Base-by-base conservation (phyloP, 2,797 vertebrate species). In the Agapornis canus region DNA sequence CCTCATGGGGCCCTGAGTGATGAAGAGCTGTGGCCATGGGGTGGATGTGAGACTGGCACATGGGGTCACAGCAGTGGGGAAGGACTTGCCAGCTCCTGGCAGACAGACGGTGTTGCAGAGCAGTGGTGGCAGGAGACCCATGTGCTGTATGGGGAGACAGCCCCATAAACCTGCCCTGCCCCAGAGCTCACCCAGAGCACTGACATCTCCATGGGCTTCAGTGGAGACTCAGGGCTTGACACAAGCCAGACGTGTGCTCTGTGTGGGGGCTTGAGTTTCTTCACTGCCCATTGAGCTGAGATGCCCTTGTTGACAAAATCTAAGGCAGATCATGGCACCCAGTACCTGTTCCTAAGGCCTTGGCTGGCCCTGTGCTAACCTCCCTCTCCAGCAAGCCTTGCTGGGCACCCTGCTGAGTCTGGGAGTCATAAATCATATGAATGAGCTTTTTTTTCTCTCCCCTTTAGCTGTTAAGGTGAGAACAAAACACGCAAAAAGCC, bases 1-100 rank as follows among this genome's bases (percentile, higher is more conserved):
- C 22, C 26, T 22, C 10, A 5, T 8, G 23, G 26, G 45, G 35
- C 47, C 31, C 35, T 27, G 42, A 32, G 25, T 19, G 25, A 6
- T 18, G 40, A 43, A 31, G 48, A 64, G 40, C 37, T 68, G 32
- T 39, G 70, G 6, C 21, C 10, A 1, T 0, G 8, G 25, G 23
- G 32, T 40, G 32, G 25, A 2, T 10, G 19, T 2, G 3, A 26
- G 32, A 15, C 54, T 75, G 72, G 49, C 32, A 8, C 5, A 1
- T 0, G 29, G 15, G 45, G 17, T 19, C 22, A 13, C 3, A 13
- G 63, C 8, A 4, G 3, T 0, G 0, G 64, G 32, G 40, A 54
- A 21, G 59, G 31, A 18, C 20, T 26, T 3, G 2, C 29, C 69
- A 72, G 82, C 15, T 60, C 69, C 26, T 22, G 45, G 80, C 26